These are phyloP conservation scores for Vulpes vulpes DNA, from an alignment of 2,113 vertebrate species.

Conservation along the genomic window DNA sequence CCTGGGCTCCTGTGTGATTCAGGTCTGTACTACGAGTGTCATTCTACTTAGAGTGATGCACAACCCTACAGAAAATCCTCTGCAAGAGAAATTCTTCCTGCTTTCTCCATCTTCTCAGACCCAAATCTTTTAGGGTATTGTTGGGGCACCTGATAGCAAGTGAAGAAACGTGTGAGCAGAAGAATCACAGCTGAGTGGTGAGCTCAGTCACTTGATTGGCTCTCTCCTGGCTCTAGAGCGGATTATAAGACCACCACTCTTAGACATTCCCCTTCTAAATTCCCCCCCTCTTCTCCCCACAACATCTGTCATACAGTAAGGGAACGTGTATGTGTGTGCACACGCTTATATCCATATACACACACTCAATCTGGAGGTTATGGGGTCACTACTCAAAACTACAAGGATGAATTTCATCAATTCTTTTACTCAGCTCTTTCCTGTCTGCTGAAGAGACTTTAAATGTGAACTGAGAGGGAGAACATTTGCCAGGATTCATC, in stretches of 20 bases:
- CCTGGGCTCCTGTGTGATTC: rapidly evolving
- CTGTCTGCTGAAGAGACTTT: no score
- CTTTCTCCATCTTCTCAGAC: not conserved
- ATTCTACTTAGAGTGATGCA: not conserved
- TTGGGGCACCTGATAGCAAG: rapidly evolving
- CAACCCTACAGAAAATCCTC: not conserved
- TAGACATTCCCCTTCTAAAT: rapidly evolving
- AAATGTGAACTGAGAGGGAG: not conserved
- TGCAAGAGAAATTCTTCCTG: no score
- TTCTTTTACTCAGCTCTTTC: not conserved
- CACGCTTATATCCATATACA: rapidly evolving
- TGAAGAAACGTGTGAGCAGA: rapidly evolving
- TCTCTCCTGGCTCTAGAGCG: no score
- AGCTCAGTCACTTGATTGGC: rapidly evolving
- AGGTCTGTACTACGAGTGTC: rapidly evolving
- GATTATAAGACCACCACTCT: not conserved
- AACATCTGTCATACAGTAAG: rapidly evolving
- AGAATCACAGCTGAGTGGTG: rapidly evolving
- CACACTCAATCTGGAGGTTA: not conserved
- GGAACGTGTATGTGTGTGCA: rapidly evolving
- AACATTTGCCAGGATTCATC: not conserved
- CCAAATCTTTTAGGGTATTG: rapidly evolving
- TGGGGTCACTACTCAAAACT: not conserved
- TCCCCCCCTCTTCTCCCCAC: rapidly evolving
- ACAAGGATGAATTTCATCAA: not conserved